phyloP scores from a whole-genome alignment of 2,888 invertebrate species.

The Syrista parreyssii region DNA sequence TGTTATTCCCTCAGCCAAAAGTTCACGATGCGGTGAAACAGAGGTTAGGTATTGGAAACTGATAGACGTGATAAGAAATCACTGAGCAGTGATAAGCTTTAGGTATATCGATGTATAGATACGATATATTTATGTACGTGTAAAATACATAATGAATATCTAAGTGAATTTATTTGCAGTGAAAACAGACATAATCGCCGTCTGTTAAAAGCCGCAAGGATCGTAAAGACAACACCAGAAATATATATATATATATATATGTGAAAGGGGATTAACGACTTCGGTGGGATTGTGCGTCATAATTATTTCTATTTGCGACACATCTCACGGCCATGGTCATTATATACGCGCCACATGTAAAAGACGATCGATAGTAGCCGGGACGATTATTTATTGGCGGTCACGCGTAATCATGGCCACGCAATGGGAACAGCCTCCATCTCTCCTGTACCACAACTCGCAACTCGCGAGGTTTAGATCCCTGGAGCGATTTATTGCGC shows the following conservation, averaged over 20 bases:
- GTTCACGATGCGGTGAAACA: not conserved
- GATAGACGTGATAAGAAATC: not conserved
- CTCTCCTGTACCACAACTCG: constrained; percentile 7
- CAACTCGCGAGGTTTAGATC: not conserved
- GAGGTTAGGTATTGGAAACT: not conserved
- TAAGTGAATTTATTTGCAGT: not conserved
- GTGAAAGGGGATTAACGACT: not conserved
- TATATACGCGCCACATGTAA: constrained; percentile 20
- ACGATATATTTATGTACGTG: not conserved
- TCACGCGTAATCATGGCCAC: constrained; percentile 12
- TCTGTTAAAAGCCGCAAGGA: not conserved
- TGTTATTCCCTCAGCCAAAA: not conserved
- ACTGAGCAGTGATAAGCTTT: not conserved
- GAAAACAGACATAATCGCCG: not conserved
- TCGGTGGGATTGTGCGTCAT: constrained; percentile 17
- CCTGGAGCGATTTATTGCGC: constrained; percentile 40
- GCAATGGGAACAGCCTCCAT: not conserved
- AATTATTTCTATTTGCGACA: constrained; percentile 20
- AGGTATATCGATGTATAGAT: not conserved
- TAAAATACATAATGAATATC: not conserved
- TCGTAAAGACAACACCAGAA: not conserved
- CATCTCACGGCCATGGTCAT: constrained; percentile 22
- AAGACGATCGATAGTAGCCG: constrained; percentile 19
- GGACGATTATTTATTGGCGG: constrained; percentile 19
- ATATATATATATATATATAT: not conserved